Base-by-base conservation (phyloP, 2,113 vertebrate species). In the Vanacampus margaritifer region DNA sequence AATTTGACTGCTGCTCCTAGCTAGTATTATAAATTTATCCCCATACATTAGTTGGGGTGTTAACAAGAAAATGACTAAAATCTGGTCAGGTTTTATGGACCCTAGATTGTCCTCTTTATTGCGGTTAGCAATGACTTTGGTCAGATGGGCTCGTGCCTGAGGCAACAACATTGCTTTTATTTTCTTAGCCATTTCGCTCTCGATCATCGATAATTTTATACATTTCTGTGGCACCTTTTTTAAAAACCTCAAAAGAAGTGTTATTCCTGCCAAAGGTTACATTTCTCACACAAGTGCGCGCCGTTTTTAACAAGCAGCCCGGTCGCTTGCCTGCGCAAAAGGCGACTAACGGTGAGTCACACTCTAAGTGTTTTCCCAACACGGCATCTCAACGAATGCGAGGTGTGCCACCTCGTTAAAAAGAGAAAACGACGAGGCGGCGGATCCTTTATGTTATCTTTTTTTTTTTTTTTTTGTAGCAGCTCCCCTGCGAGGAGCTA, bases 371-470 rank as follows among this genome's bases (percentile, higher is more conserved):
- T 6, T 61, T 41, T 37, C n/a, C 36, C 59, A n/a, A 54, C 36
- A 13, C 13, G 13, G 39, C 4, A 7, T 43, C 60, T 57, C 26
- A 43, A 26, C 39, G 2, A 45, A 45, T 10, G 39, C 43, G 39
- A 62, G 60, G 60, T 43, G 60, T 39, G 14, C 23, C 60, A 43
- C 23, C 37, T 62, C 60, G 39, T 43, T 43, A 62, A 62, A 62
- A 62, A 24, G 14, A 26, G 60, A 43, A 43, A 57, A 35, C 16
- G 54, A 43, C 10, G 28, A 17, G 45, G 39, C 23, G 8, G 3
- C 1, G 23, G 23, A 26, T n/a, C 11, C n/a, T 41, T n/a, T 16
- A 21, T 16, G n/a, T 41, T 39, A 60, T 37, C 16, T 3, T n/a
- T 60, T 60, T 37, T 16, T n/a, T 58, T 58, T 59, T 37, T 58